phyloP scores from a whole-genome alignment of 2,888 invertebrate genomes.

The Tenodera sinensis region DNA sequence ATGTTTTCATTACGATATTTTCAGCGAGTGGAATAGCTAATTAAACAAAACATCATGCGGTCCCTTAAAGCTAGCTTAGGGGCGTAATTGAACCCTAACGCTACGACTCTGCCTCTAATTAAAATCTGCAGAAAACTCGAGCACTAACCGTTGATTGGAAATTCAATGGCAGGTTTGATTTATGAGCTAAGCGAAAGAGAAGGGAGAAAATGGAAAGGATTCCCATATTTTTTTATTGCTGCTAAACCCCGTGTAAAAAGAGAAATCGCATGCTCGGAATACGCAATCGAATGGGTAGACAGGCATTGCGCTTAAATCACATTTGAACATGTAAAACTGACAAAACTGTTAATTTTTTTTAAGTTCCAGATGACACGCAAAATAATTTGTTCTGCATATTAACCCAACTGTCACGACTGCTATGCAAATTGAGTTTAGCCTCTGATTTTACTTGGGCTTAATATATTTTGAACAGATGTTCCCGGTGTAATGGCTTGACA shows the following conservation, averaged over 20 bases:
- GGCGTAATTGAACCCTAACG: neutral
- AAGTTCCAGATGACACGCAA: neutral
- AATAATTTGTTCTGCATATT: neutral
- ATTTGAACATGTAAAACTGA: neutral
- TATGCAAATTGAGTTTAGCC: neutral
- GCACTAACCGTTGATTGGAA: neutral
- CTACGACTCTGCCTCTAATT: neutral
- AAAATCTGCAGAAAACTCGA: neutral
- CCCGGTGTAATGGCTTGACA: neutral
- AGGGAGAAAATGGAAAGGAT: neutral
- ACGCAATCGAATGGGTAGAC: neutral
- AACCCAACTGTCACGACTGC: neutral
- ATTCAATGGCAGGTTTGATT: neutral
- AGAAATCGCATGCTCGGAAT: neutral
- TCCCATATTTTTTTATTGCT: neutral
- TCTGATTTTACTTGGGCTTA: neutral
- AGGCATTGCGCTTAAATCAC: neutral
- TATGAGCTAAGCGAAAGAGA: neutral
- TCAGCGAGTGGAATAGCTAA: neutral
- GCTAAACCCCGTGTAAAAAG: neutral
- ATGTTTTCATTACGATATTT: neutral
- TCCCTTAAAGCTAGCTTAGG: neutral
- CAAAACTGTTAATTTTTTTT: conserved; percentile 7
- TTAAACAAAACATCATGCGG: neutral
- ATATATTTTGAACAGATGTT: neutral